Conservation (phyloP, 1,140 invertebrate genomes). For the Drosophila sechellia region DNA sequence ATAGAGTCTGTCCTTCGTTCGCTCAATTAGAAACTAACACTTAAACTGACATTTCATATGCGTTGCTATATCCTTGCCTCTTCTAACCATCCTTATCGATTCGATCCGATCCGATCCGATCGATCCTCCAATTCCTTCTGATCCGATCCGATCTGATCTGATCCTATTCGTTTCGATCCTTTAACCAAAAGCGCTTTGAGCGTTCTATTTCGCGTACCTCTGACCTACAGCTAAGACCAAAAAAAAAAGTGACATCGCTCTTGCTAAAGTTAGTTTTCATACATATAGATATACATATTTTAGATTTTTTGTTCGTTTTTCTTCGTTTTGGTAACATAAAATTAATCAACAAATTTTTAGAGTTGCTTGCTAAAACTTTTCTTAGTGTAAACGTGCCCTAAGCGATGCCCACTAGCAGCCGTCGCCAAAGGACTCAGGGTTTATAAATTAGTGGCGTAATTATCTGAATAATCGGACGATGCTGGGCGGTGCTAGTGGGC, state of each 20-base stretch:
- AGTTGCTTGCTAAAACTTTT: slow-evolving; percentile 58
- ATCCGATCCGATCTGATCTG: not conserved
- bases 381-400: slow-evolving; percentile 36
- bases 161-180: slow-evolving; percentile 38
- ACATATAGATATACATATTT: slow-evolving; percentile 37
- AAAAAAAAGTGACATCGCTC: slow-evolving; percentile 57
- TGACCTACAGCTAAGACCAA: slow-evolving; percentile 63
- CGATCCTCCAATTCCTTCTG: not conserved
- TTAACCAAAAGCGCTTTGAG: slow-evolving; percentile 72
- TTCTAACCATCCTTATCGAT: slow-evolving; percentile 4
- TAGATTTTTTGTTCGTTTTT: slow-evolving; percentile 29
- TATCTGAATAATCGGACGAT: slow-evolving; percentile 6
- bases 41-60: slow-evolving; percentile 75
- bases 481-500: slow-evolving; percentile 9
- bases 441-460: not conserved
- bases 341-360: slow-evolving; percentile 79
- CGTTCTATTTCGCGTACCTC: slow-evolving; percentile 64
- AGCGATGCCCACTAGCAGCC: slow-evolving; percentile 2
- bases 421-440: not conserved
- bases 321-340: slow-evolving; percentile 60
- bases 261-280: slow-evolving; percentile 43
- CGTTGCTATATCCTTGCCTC: slow-evolving; percentile 71
- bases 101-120: not conserved
- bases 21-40: slow-evolving; percentile 68
- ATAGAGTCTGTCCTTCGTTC: slow-evolving; percentile 27